Percentiles rank a stretch among this genome's conserved stretches.
These are phyloP conservation scores for Antheraea assamensis DNA, from an alignment of 2,888 invertebrate species.

Conservation along the genomic window DNA sequence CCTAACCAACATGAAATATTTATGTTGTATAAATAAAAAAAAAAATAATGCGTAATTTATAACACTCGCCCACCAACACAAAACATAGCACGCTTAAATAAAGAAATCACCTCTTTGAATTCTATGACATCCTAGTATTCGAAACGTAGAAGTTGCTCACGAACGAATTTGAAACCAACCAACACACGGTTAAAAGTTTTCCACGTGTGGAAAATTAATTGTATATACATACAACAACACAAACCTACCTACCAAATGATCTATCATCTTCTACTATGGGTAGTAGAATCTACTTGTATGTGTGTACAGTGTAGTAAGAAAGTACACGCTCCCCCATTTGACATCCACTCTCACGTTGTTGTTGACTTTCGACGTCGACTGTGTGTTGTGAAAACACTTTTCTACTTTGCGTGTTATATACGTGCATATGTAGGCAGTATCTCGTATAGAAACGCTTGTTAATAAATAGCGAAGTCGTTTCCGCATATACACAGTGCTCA, in stretches of 20 bases:
- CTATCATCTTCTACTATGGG: too few relatives aligned
- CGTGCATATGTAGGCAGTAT: constrained; percentile 74
- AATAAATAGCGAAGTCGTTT: constrained; percentile 79
- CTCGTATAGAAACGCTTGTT: constrained; percentile 79
- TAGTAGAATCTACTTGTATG: neutral
- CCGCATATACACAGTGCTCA: constrained; percentile 75
- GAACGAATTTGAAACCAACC: constrained; percentile 65
- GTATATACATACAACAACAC: constrained; percentile 38
- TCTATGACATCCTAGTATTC: constrained; percentile 63
- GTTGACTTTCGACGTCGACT: constrained; percentile 29
- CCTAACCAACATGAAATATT: neutral
- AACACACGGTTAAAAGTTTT: constrained; percentile 58
- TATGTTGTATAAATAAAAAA: constrained; percentile 10
- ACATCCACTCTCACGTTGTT: constrained; percentile 14
- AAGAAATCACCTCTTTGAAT: constrained; percentile 40
- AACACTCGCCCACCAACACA: constrained; percentile 58
- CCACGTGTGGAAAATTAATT: constrained; percentile 62
- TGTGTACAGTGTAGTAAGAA: constrained; percentile 34
- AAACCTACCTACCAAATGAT: neutral
- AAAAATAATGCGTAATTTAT: constrained; percentile 31
- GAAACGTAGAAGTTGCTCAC: constrained; percentile 73
- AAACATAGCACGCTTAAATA: constrained; percentile 42
- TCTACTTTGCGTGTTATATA: constrained; percentile 48
- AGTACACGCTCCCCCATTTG: constrained; percentile 43
- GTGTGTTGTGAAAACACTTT: constrained; percentile 71